phyloP scores from a whole-genome alignment of 2,888 invertebrate genomes.

The Stratiomys singularior region DNA sequence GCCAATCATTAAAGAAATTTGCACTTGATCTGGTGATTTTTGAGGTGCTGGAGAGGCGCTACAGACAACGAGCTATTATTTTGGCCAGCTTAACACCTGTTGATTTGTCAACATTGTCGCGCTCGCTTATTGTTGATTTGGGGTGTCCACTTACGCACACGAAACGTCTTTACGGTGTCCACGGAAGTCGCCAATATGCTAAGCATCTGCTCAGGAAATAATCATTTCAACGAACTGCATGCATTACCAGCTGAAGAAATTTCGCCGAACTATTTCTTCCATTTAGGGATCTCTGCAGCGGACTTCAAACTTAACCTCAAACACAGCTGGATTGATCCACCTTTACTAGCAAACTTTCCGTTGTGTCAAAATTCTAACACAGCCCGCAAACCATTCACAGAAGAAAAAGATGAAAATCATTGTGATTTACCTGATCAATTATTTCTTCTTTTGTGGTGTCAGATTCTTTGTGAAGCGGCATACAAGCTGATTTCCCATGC shows the following conservation, averaged over 20 bases:
- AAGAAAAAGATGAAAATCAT: not conserved
- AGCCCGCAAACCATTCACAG: not conserved
- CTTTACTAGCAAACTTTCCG: too few relatives aligned
- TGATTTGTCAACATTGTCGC: conserved; percentile 37
- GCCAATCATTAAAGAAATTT: not conserved
- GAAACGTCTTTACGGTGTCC: not conserved
- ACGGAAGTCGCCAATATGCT: not conserved
- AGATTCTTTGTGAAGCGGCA: conserved; percentile 55
- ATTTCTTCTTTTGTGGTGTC: conserved; percentile 61
- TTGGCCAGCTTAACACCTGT: conserved; percentile 17
- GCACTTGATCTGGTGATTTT: not conserved
- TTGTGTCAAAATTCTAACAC: too few relatives aligned
- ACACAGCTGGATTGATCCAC: not conserved
- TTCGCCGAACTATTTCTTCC: not conserved
- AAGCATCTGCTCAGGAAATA: not conserved
- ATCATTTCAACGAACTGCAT: not conserved
- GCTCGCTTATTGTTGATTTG: not conserved
- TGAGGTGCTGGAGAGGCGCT: not conserved
- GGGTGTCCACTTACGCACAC: not conserved
- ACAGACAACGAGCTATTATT: not conserved
- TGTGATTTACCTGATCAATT: conserved; percentile 61
- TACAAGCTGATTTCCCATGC: conserved; percentile 44
- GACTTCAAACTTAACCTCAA: conserved; percentile 27
- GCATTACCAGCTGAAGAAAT: not conserved
- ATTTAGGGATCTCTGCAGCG: not conserved